Percentiles rank a stretch among this genome's conserved stretches.
phyloP scores from a whole-genome alignment of 1,140 invertebrate genomes.

The Drosophila yakuba region DNA sequence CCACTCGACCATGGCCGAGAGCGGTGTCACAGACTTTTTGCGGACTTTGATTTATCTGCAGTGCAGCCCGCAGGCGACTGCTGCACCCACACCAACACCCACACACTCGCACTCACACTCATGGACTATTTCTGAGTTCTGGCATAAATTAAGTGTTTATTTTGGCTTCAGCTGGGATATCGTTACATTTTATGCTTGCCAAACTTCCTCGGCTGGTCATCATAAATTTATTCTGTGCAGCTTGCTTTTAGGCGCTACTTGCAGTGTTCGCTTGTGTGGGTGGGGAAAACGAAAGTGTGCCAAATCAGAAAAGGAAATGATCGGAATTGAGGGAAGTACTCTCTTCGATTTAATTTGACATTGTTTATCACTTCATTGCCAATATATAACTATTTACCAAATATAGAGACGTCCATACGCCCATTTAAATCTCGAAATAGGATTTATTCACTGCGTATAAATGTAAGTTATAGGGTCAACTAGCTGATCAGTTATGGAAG shows the following conservation, averaged over 20 bases:
- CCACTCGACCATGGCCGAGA: conserved; percentile 45
- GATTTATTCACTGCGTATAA: neutral
- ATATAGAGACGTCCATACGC: neutral
- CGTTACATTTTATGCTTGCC: conserved; percentile 39
- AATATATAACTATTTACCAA: neutral
- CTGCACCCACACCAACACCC: conserved; percentile 8
- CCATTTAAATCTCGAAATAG: neutral
- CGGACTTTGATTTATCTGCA: conserved; percentile 54
- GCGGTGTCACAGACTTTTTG: conserved; percentile 55
- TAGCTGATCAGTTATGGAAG: too few relatives aligned
- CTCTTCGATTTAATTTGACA: neutral
- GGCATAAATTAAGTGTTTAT: conserved; percentile 57
- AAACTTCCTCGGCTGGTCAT: conserved; percentile 8
- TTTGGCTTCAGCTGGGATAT: conserved; percentile 31
- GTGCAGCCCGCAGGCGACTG: conserved; percentile 34
- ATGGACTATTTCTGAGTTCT: neutral
- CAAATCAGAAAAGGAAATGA: neutral
- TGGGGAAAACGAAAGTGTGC: conserved; percentile 6
- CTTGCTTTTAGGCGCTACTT: conserved; percentile 2
- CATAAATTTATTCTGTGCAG: conserved; percentile 15
- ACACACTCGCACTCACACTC: conserved; percentile 9
- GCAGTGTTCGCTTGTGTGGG: neutral
- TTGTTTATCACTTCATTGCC: neutral
- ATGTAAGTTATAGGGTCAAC: neutral
- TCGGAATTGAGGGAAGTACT: neutral